Evolutionary conservation across 2,888 invertebrate species (phyloP).

Genomic region (Sphecodes monilicornis): DNA sequence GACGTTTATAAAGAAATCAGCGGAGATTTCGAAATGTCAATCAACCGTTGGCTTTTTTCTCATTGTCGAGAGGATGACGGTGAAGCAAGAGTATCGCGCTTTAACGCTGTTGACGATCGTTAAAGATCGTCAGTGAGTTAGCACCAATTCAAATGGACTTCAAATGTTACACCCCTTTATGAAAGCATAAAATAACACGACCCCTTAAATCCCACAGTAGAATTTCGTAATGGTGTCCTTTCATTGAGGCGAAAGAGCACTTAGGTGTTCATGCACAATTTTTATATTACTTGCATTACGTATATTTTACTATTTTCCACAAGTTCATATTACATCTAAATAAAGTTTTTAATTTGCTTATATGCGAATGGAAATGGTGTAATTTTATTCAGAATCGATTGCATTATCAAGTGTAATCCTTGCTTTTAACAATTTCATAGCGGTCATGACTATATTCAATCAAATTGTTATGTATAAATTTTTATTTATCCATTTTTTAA

Average conservation of each 20-base stretch:
- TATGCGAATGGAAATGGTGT: background rate
- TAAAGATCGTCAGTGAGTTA: constrained; percentile 30
- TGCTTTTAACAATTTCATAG: no score
- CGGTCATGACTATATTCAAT: no score
- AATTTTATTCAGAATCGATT: background rate
- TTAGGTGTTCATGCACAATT: background rate
- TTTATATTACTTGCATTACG: background rate
- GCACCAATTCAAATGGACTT: constrained; percentile 35
- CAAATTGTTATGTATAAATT: no score
- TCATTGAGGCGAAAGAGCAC: background rate
- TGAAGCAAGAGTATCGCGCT: background rate
- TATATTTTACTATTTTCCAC: background rate
- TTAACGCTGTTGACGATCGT: constrained; percentile 16
- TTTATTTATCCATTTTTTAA: background rate
- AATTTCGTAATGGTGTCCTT: background rate
- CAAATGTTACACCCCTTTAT: constrained; percentile 20
- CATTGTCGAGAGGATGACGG: constrained; percentile 24
- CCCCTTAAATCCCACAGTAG: background rate
- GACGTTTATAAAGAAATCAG: constrained; percentile 70
- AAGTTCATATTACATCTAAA: background rate
- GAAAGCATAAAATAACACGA: constrained; percentile 39
- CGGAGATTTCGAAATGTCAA: constrained; percentile 57
- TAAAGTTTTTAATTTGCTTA: background rate
- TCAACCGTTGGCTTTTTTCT: constrained; percentile 52
- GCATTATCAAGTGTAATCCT: background rate